These are phyloP conservation scores for Danio rerio DNA, from an alignment of 2,113 vertebrate species.

Conservation along the genomic window GRCz12tu NC_133190.1:1530501-1531000, in stretches of 20 bases:
- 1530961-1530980: constrained; percentile 78
- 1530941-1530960: constrained; percentile 81
- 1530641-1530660: background rate
- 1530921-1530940: constrained; percentile 80
- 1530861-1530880: constrained; percentile 69
- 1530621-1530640: background rate
- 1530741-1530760: background rate
- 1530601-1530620: constrained; percentile 37
- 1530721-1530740: no score
- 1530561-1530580: constrained; percentile 21
- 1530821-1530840: constrained; percentile 48
- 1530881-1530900: constrained; percentile 71
- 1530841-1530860: constrained; percentile 65
- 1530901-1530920: constrained; percentile 84
- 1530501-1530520: constrained; percentile 31
- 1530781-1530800: no score
- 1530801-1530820: no score
- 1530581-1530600: constrained; percentile 31
- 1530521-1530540: constrained; percentile 29
- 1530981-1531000: constrained; percentile 85
- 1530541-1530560: constrained; percentile 52
- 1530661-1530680: constrained; percentile 16
- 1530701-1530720: no score
- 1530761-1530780: no score
- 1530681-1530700: background rate